phyloP scores from a whole-genome alignment of 2,888 invertebrate genomes.

The Deilephila porcellus region DNA sequence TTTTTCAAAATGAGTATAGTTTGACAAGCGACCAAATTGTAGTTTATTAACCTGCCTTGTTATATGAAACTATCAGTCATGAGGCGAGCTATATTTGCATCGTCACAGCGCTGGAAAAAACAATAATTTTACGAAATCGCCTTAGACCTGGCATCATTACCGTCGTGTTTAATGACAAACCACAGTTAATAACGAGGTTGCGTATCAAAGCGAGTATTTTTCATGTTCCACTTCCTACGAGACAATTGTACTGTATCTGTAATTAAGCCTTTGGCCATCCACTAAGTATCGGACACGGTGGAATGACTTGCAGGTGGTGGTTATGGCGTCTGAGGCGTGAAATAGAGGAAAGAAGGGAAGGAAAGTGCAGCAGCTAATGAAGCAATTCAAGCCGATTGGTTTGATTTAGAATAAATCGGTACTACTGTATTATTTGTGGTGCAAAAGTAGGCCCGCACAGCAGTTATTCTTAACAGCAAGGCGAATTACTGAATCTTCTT shows the following conservation, averaged over 20 bases:
- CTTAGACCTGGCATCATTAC: conserved; percentile 36
- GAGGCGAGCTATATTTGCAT: neutral
- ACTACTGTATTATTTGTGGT: too few relatives aligned
- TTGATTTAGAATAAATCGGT: neutral
- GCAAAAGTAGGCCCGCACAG: too few relatives aligned
- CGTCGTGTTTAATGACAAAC: conserved; percentile 43
- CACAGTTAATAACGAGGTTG: conserved; percentile 41
- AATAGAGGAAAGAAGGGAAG: conserved; percentile 13
- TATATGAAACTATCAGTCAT: neutral
- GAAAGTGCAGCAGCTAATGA: conserved; percentile 3
- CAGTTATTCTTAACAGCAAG: too few relatives aligned
- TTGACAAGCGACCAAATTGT: neutral
- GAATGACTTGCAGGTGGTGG: conserved; percentile 45
- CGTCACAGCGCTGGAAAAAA: neutral
- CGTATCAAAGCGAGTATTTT: conserved; percentile 41
- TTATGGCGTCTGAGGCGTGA: conserved; percentile 31
- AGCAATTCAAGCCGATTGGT: neutral
- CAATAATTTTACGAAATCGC: conserved; percentile 26
- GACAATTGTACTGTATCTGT: conserved; percentile 32
- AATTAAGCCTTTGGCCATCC: conserved; percentile 36
- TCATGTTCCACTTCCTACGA: conserved; percentile 38
- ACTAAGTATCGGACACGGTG: conserved; percentile 52
- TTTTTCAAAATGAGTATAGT: neutral
- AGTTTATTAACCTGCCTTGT: neutral
- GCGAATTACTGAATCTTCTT: too few relatives aligned